Evolutionary conservation across 2,113 vertebrate genomes (phyloP).

Genomic region (Vimba vimba): DNA sequence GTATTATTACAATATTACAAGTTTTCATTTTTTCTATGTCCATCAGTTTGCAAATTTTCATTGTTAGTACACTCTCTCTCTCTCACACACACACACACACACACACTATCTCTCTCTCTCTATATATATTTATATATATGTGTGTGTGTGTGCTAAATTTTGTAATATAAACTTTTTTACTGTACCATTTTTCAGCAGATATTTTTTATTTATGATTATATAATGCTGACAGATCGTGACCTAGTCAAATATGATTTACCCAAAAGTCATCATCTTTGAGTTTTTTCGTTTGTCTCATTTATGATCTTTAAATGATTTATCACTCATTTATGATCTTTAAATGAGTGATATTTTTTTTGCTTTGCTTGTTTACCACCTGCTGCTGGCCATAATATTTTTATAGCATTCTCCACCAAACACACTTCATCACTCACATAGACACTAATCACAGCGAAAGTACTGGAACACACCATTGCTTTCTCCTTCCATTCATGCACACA

Average conservation of each 20-base stretch:
- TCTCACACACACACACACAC: no score
- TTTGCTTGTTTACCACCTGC: slow-evolving; percentile 18
- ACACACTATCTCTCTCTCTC: no score
- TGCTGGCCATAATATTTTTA: background rate
- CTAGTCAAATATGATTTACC: background rate
- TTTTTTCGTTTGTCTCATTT: background rate
- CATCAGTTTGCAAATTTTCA: no score
- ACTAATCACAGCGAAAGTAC: slow-evolving; percentile 40
- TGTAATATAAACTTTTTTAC: no score
- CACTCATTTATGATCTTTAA: slow-evolving; percentile 20
- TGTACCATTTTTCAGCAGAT: no score
- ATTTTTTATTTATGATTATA: no score
- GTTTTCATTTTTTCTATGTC: no score
- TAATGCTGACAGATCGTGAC: background rate
- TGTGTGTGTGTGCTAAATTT: no score
- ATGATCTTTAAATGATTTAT: slow-evolving; percentile 9
- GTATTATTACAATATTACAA: no score
- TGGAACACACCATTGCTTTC: slow-evolving; percentile 20
- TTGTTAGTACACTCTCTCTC: no score
- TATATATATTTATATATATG: no score
- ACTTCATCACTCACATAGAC: background rate
- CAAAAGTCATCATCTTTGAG: background rate
- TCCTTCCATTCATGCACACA: background rate
- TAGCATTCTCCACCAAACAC: background rate
- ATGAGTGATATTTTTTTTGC: background rate